A percentile compares a stretch with the other conserved stretches of the same genome.
Conservation (phyloP, 2,113 vertebrate species). For the Triplophysa dalaica region DNA sequence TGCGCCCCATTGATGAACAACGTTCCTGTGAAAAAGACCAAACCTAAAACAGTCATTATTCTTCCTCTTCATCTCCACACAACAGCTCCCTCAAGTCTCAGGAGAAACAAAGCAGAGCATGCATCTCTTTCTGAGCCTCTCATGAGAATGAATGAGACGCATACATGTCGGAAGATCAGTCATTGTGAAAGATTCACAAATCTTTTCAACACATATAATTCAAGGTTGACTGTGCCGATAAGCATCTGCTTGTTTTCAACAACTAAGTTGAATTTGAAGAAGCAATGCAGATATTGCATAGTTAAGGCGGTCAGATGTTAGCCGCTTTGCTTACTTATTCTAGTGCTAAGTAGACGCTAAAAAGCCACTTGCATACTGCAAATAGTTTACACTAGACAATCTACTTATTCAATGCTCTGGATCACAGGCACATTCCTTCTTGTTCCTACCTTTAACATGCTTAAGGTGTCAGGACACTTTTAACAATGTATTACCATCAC, state of each 20-base stretch:
- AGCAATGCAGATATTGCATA: not conserved
- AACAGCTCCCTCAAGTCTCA: not conserved
- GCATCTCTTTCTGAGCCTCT: not conserved
- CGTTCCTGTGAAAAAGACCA: not conserved
- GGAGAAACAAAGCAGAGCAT: slow-evolving; percentile 1
- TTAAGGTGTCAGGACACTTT: too few species aligned
- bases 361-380: too few species aligned
- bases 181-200: not conserved
- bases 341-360: too few species aligned
- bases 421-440: too few species aligned
- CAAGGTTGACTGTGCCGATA: not conserved
- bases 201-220: not conserved
- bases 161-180: not conserved
- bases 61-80: not conserved
- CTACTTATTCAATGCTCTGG: too few species aligned
- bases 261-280: not conserved
- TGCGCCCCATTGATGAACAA: not conserved
- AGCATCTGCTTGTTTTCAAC: not conserved
- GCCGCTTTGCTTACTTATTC: too few species aligned
- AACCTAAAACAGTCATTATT: not conserved
- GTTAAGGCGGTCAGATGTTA: not conserved
- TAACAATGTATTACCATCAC: too few species aligned
- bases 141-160: not conserved
- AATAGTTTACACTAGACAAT: too few species aligned
- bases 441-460: too few species aligned